phyloP scores from a whole-genome alignment of 2,113 vertebrate species.

The Actenoides lindsayi region DNA sequence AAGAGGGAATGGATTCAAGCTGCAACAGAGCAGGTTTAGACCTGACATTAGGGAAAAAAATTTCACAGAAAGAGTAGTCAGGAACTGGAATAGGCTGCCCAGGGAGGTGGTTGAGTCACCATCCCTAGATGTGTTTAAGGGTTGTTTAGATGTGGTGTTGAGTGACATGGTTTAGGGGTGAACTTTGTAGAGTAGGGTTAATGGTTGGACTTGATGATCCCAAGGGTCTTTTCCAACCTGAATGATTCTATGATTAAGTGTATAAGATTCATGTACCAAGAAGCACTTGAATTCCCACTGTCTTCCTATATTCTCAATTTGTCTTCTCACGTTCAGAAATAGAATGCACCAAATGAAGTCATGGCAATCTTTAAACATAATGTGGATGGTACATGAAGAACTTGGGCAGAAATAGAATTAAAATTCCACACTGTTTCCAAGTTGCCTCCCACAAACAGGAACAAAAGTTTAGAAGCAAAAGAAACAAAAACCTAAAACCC shows the following conservation, averaged over 20 bases:
- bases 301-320: not conserved
- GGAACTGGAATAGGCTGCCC: no score
- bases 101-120: no score
- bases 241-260: not conserved
- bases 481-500: not conserved
- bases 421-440: not conserved
- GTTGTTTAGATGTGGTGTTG: no score
- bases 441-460: not conserved
- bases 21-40: no score
- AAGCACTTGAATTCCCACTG: not conserved
- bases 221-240: no score
- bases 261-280: not conserved
- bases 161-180: no score
- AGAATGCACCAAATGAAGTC: not conserved
- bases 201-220: no score
- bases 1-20: no score
- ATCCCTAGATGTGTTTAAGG: no score
- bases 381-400: not conserved
- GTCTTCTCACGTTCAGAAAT: not conserved
- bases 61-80: no score
- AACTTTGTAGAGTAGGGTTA: no score
- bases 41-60: no score
- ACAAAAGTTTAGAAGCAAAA: not conserved
- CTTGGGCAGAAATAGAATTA: not conserved
- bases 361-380: not conserved